phyloP scores from a whole-genome alignment of 2,113 vertebrate species.

The Stigmatopora nigra region DNA sequence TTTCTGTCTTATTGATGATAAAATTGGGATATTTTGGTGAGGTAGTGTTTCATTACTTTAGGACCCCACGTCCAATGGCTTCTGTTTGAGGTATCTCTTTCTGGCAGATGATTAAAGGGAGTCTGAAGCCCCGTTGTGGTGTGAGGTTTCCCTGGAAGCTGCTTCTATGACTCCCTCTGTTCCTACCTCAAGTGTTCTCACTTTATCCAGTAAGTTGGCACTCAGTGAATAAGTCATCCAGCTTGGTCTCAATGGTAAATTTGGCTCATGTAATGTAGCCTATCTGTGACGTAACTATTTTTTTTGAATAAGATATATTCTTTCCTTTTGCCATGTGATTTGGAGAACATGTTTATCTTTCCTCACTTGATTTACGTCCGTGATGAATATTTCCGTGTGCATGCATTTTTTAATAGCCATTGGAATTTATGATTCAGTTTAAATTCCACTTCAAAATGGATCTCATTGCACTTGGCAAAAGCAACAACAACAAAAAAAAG shows the following conservation, averaged over 20 bases:
- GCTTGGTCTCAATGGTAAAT: constrained; percentile 6
- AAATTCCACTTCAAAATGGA: neutral
- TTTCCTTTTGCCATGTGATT: neutral
- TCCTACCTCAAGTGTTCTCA: constrained; percentile 15
- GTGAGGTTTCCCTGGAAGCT: constrained; percentile 21
- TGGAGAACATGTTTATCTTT: neutral
- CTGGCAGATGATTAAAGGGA: constrained; percentile 4
- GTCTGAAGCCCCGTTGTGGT: constrained; percentile 10
- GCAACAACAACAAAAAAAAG: neutral
- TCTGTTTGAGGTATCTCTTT: neutral
- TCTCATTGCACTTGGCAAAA: neutral
- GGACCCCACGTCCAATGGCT: neutral
- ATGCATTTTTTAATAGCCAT: neutral
- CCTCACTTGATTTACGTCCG: too few relatives aligned
- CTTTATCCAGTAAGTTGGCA: constrained; percentile 35
- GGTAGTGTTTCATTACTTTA: neutral
- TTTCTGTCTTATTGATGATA: neutral
- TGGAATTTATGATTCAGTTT: neutral
- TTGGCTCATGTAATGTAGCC: neutral
- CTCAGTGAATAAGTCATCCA: constrained; percentile 35
- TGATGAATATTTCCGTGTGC: neutral
- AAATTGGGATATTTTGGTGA: neutral
- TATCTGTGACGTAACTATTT: constrained; percentile 3
- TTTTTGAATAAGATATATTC: constrained; percentile 13
- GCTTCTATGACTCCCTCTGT: constrained; percentile 15